A percentile compares a stretch with the other conserved stretches of the same genome.
phyloP scores from a whole-genome alignment of 2,113 vertebrate genomes.

The Procavia capensis region DNA sequence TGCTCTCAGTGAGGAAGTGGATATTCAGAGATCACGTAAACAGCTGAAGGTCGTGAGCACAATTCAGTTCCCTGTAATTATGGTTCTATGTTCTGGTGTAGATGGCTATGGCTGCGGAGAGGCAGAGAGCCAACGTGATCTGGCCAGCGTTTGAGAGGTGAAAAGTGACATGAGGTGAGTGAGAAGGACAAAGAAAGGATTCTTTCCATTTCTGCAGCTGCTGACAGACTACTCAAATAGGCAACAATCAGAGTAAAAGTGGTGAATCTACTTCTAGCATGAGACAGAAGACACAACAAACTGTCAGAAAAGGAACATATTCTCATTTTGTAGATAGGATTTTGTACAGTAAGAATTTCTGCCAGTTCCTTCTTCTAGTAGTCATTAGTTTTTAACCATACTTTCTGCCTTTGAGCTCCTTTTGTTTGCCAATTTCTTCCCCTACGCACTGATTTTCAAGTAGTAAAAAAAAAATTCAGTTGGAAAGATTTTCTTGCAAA shows the following conservation, averaged over 20 bases:
- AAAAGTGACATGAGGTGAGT: background rate
- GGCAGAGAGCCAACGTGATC: background rate
- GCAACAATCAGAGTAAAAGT: constrained; percentile 40
- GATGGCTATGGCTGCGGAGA: background rate
- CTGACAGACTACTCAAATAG: background rate
- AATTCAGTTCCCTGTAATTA: background rate
- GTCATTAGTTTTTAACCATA: background rate
- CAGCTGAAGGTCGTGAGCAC: background rate
- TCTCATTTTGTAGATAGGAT: background rate
- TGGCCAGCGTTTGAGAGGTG: background rate
- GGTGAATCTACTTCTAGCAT: background rate
- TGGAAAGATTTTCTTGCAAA: background rate
- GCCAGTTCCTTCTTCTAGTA: background rate
- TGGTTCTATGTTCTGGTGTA: background rate
- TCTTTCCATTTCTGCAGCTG: constrained; percentile 27
- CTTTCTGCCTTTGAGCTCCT: background rate
- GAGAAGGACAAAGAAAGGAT: background rate
- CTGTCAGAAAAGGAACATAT: background rate
- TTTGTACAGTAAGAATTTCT: background rate
- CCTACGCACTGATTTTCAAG: background rate
- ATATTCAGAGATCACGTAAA: constrained; percentile 20
- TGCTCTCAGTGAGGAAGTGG: constrained; percentile 16
- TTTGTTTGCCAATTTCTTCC: background rate
- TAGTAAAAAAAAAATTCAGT: background rate
- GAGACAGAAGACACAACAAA: background rate